A percentile compares a stretch with the other conserved stretches of the same genome.
These are phyloP conservation scores for Archilochus colubris DNA, from an alignment of 2,113 vertebrate species.

Conservation along the genomic window DNA sequence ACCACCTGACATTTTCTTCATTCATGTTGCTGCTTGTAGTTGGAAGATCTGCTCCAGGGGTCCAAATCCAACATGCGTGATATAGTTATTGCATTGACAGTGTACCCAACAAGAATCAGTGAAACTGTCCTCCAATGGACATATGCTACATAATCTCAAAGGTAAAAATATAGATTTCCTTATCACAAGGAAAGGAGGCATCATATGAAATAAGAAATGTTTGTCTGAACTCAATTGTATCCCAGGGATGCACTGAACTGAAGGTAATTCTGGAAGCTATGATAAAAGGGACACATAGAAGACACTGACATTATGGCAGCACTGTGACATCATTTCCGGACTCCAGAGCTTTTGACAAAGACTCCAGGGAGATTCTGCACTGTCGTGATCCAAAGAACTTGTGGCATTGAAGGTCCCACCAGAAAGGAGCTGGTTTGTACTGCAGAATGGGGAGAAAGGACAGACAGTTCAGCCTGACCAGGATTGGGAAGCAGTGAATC, in stretches of 20 bases:
- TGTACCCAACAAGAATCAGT: not conserved
- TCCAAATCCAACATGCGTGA: not conserved
- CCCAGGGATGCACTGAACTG: not conserved
- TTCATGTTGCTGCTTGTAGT: not conserved
- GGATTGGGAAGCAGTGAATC: not conserved
- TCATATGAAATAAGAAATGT: not conserved
- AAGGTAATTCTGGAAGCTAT: not conserved
- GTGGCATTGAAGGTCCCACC: not conserved
- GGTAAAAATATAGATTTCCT: not conserved
- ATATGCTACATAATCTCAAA: not conserved
- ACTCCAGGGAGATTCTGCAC: not conserved
- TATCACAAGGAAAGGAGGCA: not conserved
- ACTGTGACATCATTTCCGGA: not conserved
- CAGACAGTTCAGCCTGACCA: not conserved
- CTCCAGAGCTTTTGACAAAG: not conserved
- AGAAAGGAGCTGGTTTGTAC: not conserved
- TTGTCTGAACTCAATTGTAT: not conserved
- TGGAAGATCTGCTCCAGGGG: not conserved
- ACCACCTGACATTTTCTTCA: not conserved
- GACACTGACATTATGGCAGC: not conserved
- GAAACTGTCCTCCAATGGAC: not conserved
- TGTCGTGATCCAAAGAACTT: not conserved
- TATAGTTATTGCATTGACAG: constrained; percentile 37
- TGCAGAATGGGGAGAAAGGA: not conserved
- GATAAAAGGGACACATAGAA: not conserved